phyloP scores from a whole-genome alignment of 1,140 invertebrate species.

The Cyrtorhinus lividipennis region DNA sequence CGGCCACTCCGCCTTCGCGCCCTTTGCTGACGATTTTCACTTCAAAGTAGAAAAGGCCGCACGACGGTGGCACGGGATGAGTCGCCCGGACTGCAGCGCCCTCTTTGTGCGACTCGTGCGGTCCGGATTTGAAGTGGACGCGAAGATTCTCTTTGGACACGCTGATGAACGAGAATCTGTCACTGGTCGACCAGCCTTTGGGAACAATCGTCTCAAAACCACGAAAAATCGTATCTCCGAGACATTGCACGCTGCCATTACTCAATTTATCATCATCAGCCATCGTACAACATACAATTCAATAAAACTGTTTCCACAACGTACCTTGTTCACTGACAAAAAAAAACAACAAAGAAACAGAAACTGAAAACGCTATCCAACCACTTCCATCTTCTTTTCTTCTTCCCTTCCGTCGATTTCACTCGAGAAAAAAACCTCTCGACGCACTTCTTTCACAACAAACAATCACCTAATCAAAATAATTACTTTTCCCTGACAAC shows the following conservation, averaged over 20 bases:
- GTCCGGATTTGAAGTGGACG: slow-evolving; percentile 98
- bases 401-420: too few species aligned
- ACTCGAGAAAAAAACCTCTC: too few species aligned
- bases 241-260: slow-evolving; percentile 40
- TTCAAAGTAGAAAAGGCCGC: slow-evolving; percentile 98
- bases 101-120: slow-evolving; percentile 93
- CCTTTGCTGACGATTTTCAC: slow-evolving; percentile 97
- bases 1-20: slow-evolving; percentile 97
- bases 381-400: too few species aligned
- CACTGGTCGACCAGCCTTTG: slow-evolving; percentile 89
- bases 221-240: slow-evolving; percentile 82
- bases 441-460: too few species aligned
- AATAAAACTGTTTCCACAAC: not conserved
- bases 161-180: slow-evolving; percentile 93
- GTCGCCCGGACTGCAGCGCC: slow-evolving; percentile 93
- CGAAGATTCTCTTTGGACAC: slow-evolving; percentile 94
- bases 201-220: slow-evolving; percentile 89
- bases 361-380: too few species aligned
- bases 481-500: too few species aligned
- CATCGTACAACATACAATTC: not conserved
- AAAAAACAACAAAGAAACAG: not conserved
- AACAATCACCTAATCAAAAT: too few species aligned
- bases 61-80: slow-evolving; percentile 88
- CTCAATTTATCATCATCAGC: slow-evolving; percentile 8
- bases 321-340: not conserved